Conservation (phyloP, 2,113 vertebrate genomes). For the Marmota monax region DNA sequence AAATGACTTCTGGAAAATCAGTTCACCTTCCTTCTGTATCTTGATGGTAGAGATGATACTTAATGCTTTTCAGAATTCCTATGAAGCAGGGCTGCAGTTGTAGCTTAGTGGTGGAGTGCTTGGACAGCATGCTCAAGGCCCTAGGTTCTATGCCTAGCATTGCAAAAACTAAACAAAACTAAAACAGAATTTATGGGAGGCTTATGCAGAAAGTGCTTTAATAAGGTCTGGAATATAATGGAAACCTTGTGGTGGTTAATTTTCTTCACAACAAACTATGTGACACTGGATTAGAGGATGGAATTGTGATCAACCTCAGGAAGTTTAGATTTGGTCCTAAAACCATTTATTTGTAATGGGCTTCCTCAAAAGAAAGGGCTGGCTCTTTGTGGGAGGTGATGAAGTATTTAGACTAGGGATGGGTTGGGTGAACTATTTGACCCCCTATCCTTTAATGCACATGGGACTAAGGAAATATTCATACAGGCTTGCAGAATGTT, state of each 20-base stretch:
- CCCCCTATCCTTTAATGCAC: background rate
- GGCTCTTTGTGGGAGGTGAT: background rate
- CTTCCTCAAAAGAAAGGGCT: constrained; percentile 56
- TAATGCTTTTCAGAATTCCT: constrained; percentile 46
- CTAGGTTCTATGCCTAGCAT: no score
- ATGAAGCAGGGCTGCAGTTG: background rate
- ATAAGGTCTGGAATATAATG: background rate
- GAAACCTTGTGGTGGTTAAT: constrained; percentile 2
- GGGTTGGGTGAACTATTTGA: background rate
- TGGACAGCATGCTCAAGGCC: background rate
- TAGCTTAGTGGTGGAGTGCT: background rate
- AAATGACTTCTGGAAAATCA: constrained; percentile 41
- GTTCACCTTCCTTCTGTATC: background rate
- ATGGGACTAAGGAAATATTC: background rate
- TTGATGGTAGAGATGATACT: constrained; percentile 2
- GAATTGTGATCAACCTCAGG: constrained; percentile 28
- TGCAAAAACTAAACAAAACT: background rate
- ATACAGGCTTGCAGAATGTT: background rate
- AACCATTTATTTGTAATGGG: background rate
- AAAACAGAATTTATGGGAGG: background rate
- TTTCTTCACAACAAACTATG: background rate
- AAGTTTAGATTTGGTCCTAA: constrained; percentile 43
- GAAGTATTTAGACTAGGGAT: background rate
- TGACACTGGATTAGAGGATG: background rate
- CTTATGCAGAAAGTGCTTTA: background rate